Conservation (phyloP, 1,140 invertebrate species). For the Hetaerina americana region DNA sequence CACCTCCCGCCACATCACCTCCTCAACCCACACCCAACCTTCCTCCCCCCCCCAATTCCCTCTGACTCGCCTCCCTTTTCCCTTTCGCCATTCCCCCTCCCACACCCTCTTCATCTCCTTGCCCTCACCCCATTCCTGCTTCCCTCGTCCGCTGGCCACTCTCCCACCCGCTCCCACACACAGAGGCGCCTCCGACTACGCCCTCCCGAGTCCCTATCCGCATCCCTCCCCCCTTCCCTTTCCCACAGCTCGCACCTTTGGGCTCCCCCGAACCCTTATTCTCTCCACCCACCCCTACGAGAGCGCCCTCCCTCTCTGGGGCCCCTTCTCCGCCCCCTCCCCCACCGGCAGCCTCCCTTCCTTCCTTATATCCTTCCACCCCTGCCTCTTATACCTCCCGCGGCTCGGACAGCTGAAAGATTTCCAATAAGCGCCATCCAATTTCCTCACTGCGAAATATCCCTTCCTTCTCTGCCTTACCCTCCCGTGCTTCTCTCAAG, state of each 20-base stretch:
- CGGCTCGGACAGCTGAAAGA: conserved; percentile 28
- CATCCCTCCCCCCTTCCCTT: conserved; percentile 9
- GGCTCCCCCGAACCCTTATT: background rate
- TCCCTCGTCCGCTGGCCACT: no score
- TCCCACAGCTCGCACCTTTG: background rate
- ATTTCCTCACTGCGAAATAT: conserved; percentile 26
- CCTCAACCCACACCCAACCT: background rate
- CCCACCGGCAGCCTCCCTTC: background rate
- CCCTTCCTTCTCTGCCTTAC: no score
- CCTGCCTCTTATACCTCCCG: no score
- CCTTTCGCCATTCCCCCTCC: no score
- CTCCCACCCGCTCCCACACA: no score
- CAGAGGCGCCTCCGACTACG: no score
- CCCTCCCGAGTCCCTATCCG: no score
- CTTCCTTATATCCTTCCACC: background rate
- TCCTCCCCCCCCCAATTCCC: background rate
- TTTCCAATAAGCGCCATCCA: conserved; percentile 29
- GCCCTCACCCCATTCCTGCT: no score
- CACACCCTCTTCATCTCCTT: no score
- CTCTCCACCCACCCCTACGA: conserved; percentile 10
- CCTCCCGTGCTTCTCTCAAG: background rate
- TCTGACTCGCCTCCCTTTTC: no score
- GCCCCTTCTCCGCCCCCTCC: no score
- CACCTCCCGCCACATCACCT: background rate
- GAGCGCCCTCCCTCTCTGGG: background rate